These are phyloP conservation scores for Dasysyrphus albostriatus DNA, from an alignment of 2,888 invertebrate genomes.

Conservation along the genomic window DNA sequence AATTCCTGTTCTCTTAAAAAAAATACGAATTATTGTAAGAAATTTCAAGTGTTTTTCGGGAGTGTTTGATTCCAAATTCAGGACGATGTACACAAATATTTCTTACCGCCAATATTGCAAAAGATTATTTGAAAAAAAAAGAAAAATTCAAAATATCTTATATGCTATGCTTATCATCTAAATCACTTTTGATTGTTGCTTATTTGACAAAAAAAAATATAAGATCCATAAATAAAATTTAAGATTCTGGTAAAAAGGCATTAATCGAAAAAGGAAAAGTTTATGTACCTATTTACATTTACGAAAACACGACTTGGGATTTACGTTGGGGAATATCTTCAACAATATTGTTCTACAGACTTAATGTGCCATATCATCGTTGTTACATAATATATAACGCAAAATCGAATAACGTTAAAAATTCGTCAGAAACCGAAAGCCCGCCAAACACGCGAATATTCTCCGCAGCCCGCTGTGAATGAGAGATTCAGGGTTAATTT, in stretches of 20 bases:
- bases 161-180: constrained; percentile 80
- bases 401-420: constrained; percentile 45
- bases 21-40: neutral
- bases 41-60: neutral
- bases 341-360: constrained; percentile 24
- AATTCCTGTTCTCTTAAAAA: constrained; percentile 2
- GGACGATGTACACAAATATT: neutral
- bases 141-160: constrained; percentile 40
- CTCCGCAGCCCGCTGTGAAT: constrained; percentile 36
- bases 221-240: constrained; percentile 67
- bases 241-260: constrained; percentile 65
- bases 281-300: constrained; percentile 61
- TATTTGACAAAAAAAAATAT: constrained; percentile 65
- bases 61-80: constrained; percentile 2
- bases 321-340: constrained; percentile 43
- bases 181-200: constrained; percentile 83
- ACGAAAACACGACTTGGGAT: constrained; percentile 48
- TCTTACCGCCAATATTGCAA: constrained; percentile 22
- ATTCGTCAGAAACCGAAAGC: constrained; percentile 57
- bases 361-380: constrained; percentile 58
- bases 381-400: constrained; percentile 38
- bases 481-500: constrained; percentile 66
- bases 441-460: constrained; percentile 43
- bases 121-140: neutral
- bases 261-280: constrained; percentile 41